phyloP scores from a whole-genome alignment of 2,113 vertebrate species.

The Forbesichthys agassizii region DNA sequence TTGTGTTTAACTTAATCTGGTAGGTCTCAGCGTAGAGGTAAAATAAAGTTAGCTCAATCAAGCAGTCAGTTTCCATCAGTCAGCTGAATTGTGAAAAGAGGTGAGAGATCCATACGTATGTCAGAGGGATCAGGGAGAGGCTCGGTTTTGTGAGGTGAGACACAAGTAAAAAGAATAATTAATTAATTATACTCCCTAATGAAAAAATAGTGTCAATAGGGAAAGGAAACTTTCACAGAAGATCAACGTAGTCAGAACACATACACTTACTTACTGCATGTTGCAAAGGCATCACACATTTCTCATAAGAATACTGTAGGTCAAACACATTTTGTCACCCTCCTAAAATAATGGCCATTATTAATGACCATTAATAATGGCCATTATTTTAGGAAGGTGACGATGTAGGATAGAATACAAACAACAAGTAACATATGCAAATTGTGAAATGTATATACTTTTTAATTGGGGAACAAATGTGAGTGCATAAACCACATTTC shows the following conservation, averaged over 20 bases:
- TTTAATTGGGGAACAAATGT: no score
- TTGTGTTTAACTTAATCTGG: slow-evolving; percentile 36
- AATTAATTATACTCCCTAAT: no score
- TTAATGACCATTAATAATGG: no score
- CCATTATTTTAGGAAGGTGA: no score
- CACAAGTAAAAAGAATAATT: slow-evolving; percentile 14
- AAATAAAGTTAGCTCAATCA: slow-evolving; percentile 42
- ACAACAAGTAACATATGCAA: background rate
- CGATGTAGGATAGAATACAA: background rate
- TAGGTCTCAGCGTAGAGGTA: slow-evolving; percentile 49
- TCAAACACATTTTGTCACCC: background rate
- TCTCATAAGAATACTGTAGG: slow-evolving; percentile 1
- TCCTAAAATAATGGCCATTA: no score
- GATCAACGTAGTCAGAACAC: no score
- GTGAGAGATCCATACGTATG: slow-evolving; percentile 48
- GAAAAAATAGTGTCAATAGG: no score
- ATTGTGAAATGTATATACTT: background rate
- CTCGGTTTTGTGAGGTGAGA: slow-evolving; percentile 4
- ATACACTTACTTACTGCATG: slow-evolving; percentile 1
- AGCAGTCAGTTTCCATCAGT: slow-evolving; percentile 49
- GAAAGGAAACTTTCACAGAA: background rate
- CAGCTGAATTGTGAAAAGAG: slow-evolving; percentile 28
- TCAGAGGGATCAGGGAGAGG: slow-evolving; percentile 9
- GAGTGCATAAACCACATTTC: no score
- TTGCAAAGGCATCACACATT: slow-evolving; percentile 27